phyloP scores from a whole-genome alignment of 1,140 invertebrate genomes.

The Lepidostoma basale region DNA sequence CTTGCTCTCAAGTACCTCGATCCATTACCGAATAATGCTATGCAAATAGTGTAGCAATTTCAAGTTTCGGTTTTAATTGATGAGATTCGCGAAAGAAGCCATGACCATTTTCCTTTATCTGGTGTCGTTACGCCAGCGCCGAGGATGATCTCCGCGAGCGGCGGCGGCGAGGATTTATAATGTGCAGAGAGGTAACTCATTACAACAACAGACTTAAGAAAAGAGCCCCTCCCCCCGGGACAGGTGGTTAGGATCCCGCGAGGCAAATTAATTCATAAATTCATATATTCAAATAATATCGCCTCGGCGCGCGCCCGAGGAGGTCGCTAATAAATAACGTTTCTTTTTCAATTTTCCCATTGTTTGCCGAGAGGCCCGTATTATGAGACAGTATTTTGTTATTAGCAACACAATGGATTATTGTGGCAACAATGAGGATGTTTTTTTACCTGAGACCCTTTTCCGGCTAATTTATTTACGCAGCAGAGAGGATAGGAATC shows the following conservation, averaged over 20 bases:
- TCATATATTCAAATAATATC: slow-evolving; percentile 46
- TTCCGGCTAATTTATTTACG: slow-evolving; percentile 35
- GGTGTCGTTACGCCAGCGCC: not conserved
- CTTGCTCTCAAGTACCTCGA: too few relatives aligned
- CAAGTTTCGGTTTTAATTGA: too few relatives aligned
- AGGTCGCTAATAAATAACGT: slow-evolving; percentile 41
- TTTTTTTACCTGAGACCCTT: slow-evolving; percentile 19
- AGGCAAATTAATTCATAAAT: slow-evolving; percentile 45
- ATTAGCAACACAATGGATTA: slow-evolving; percentile 42
- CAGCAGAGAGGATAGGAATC: slow-evolving; percentile 16
- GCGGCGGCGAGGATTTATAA: slow-evolving; percentile 1
- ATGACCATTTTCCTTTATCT: not conserved
- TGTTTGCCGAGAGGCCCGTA: slow-evolving; percentile 25
- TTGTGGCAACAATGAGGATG: slow-evolving; percentile 37
- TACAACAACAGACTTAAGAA: slow-evolving; percentile 38
- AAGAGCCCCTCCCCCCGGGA: not conserved
- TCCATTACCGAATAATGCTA: too few relatives aligned
- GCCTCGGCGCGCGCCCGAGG: slow-evolving; percentile 7
- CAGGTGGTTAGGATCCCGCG: slow-evolving; percentile 39
- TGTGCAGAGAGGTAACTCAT: slow-evolving; percentile 29
- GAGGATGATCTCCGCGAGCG: not conserved
- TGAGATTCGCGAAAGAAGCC: too few relatives aligned
- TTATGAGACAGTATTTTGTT: slow-evolving; percentile 38
- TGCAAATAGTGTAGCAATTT: too few relatives aligned
- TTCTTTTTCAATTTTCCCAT: slow-evolving; percentile 37